Base-by-base conservation (phyloP, 2,797 vertebrate genomes). In the Sebastes oblongus region DNA sequence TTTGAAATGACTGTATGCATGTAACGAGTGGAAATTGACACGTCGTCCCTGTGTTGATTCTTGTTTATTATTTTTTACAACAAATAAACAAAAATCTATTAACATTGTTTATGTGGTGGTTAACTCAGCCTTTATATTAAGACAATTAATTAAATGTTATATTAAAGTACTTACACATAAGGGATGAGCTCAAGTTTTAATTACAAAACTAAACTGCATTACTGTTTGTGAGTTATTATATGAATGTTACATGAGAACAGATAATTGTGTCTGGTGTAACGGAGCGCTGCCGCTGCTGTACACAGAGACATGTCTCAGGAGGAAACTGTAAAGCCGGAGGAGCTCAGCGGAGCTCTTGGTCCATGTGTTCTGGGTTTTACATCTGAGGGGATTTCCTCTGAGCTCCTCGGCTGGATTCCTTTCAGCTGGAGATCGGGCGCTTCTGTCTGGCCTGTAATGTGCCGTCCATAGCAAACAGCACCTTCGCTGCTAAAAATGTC, bases 311-410 rank as follows among this genome's bases (percentile, higher is more conserved):
- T 6, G 55, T 67, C 62, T 61, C 4, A 34, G 68, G 56, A 72
- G 6, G 27, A 27, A 64, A 69, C 6, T 6, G 50, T 67, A 29
- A 58, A 64, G 42, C 59, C 29, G 18, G 42, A 46, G 18, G 22
- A 55, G 65, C 65, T 68, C 50, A 22, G 62, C 2, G 16, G 68
- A 67, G 55, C 46, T 29, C 5, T 24, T 74, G 50, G 24, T 74
- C 34, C 70, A 20, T 14, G 60, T 64, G 76, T 66, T 62, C 34
- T 52, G 66, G 54, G 39, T 75, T 71, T 79, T 9, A 79, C 32
- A 66, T 72, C 72, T 50, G 61, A 39, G 24, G 46, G 62, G 71
- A 70, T 83, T 75, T 77, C 60, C 24, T 65, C 30, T 69, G 64
- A 77, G 70, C 65, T 73, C 30, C 70, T 75, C 9, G 7, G 67